These are phyloP conservation scores for Ophioderma brevispina DNA, from an alignment of 35 echinoderm and acorn worm genomes.

Conservation along the genomic window DNA sequence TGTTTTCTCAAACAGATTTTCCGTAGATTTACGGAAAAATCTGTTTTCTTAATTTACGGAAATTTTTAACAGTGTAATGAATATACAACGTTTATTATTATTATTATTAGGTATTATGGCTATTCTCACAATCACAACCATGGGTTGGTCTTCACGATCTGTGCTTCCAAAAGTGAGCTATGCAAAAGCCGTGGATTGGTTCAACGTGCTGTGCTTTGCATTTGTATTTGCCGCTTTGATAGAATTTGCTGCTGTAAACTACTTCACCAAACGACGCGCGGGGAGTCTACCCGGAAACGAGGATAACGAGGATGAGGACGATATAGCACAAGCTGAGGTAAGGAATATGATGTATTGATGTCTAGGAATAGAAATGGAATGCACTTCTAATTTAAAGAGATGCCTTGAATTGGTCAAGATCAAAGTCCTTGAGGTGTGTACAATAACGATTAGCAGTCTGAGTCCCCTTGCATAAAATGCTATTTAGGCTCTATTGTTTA, in stretches of 20 bases:
- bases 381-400: no score
- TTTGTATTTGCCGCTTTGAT: constrained; percentile 88
- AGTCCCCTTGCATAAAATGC: no score
- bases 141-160: constrained; percentile 71
- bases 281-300: constrained; percentile 88
- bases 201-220: constrained; percentile 78
- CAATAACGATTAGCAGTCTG: no score
- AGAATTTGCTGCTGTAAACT: constrained; percentile 92
- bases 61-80: no score
- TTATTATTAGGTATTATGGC: constrained; percentile 76
- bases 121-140: constrained; percentile 84
- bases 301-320: constrained; percentile 86
- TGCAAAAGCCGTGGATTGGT: constrained; percentile 92
- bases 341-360: no score
- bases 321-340: constrained; percentile 79
- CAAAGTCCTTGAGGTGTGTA: no score
- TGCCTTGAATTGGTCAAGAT: no score
- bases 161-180: constrained; percentile 93
- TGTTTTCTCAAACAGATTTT: no score
- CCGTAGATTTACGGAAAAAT: no score
- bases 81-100: background rate
- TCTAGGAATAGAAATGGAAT: no score
- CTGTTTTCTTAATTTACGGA: no score
- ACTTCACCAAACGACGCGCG: constrained; percentile 84
- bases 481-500: no score